Conservation (phyloP, 2,113 vertebrate genomes). For the Callocephalon fimbriatum region DNA sequence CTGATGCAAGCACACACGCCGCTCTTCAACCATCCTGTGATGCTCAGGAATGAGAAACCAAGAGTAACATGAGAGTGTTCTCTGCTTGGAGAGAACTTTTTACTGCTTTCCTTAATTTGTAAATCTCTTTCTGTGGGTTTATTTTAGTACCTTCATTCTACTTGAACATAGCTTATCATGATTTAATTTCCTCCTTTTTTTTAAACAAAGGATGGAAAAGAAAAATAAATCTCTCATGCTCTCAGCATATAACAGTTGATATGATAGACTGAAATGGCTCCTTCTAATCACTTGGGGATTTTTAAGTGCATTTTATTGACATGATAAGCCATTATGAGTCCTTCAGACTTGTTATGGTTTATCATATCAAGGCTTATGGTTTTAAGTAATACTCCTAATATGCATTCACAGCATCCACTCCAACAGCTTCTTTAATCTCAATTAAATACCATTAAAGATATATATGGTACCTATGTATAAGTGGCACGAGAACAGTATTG, state of each 20-base stretch:
- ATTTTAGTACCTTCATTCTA: conserved; percentile 59
- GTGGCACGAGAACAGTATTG: conserved; percentile 12
- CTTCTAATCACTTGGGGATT: conserved; percentile 66
- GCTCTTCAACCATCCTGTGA: neutral
- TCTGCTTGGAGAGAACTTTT: conserved; percentile 15
- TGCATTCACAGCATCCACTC: conserved; percentile 36
- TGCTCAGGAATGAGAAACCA: neutral
- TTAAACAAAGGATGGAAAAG: conserved; percentile 50
- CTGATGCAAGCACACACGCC: neutral
- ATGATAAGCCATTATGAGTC: conserved; percentile 62
- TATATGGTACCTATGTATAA: neutral
- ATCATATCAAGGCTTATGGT: conserved; percentile 37
- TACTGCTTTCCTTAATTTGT: conserved; percentile 33
- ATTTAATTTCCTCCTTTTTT: conserved; percentile 66
- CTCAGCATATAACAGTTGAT: conserved; percentile 54
- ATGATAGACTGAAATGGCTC: conserved; percentile 60
- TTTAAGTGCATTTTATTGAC: conserved; percentile 73
- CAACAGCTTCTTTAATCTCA: conserved; percentile 54
- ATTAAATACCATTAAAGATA: conserved; percentile 55
- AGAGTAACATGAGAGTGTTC: neutral
- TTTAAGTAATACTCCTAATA: conserved; percentile 68
- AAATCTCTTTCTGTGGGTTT: conserved; percentile 44
- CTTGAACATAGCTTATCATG: conserved; percentile 55
- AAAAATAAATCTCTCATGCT: conserved; percentile 61
- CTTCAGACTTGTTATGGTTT: conserved; percentile 66